phyloP scores from a whole-genome alignment of 2,888 invertebrate genomes.

The Sesia bembeciformis region DNA sequence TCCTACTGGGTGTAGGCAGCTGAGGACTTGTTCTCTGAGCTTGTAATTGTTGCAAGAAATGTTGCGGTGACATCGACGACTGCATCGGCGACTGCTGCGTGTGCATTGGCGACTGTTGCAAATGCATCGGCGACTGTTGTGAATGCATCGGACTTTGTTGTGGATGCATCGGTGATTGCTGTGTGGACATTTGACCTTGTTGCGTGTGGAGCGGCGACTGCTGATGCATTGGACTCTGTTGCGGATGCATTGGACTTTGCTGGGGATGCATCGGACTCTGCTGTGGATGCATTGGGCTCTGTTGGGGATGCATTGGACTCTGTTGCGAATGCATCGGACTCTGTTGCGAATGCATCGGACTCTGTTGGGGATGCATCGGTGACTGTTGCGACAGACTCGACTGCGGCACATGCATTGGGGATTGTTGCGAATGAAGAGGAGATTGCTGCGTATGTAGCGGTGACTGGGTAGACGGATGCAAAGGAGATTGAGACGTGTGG shows the following conservation, averaged over 20 bases:
- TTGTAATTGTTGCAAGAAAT: slow-evolving; percentile 51
- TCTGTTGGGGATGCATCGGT: slow-evolving; percentile 21
- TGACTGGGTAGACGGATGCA: slow-evolving; percentile 52
- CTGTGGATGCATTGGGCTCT: slow-evolving; percentile 22
- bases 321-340: slow-evolving; percentile 44
- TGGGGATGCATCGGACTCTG: slow-evolving; percentile 38
- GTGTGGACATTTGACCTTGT: slow-evolving; percentile 15
- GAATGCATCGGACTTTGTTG: slow-evolving; percentile 18
- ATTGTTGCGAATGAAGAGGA: slow-evolving; percentile 53
- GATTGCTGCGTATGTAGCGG: slow-evolving; percentile 56
- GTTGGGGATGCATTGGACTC: slow-evolving; percentile 6
- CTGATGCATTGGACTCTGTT: slow-evolving; percentile 37
- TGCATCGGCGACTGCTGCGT: slow-evolving; percentile 12
- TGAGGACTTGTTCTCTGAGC: slow-evolving; percentile 65
- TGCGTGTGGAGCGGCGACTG: slow-evolving; percentile 6
- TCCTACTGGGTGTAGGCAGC: slow-evolving; percentile 61
- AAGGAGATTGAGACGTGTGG: slow-evolving; percentile 48
- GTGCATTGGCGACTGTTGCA: slow-evolving; percentile 14
- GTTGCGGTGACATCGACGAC: slow-evolving; percentile 31
- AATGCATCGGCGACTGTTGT: slow-evolving; percentile 35
- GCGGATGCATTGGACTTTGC: slow-evolving; percentile 12
- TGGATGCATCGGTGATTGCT: slow-evolving; percentile 38
- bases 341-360: slow-evolving; percentile 26
- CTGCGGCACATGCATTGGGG: slow-evolving; percentile 51
- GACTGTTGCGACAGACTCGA: slow-evolving; percentile 40